A percentile compares a stretch with the other conserved stretches of the same genome.
phyloP scores from a whole-genome alignment of 2,113 vertebrate species.

The Laticauda laticaudata region DNA sequence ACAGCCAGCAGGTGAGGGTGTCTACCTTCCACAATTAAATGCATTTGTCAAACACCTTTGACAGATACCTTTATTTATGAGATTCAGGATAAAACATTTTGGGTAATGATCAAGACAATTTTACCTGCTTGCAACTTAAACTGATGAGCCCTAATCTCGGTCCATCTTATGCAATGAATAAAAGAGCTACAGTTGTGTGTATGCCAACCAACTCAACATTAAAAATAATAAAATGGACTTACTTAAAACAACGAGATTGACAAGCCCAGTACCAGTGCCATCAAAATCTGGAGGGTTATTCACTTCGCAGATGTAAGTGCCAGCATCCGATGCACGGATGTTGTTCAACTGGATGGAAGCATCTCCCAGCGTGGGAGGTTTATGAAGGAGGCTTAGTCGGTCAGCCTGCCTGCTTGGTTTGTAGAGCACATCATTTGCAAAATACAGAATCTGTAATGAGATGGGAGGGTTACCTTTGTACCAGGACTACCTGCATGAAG shows the following conservation, averaged over 20 bases:
- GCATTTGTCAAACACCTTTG: not conserved
- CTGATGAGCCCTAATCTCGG: not conserved
- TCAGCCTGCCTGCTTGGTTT: constrained; percentile 60
- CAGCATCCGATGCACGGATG: constrained; percentile 62
- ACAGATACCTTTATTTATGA: not conserved
- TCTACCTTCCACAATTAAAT: not conserved
- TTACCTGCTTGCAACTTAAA: not conserved
- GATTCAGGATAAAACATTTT: not conserved
- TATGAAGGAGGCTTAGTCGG: constrained; percentile 62
- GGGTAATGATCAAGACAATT: not conserved
- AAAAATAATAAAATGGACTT: not conserved
- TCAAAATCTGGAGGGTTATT: constrained; percentile 74
- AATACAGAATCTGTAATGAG: constrained; percentile 69
- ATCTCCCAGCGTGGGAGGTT: constrained; percentile 63
- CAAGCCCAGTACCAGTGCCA: constrained; percentile 62
- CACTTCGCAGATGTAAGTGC: constrained; percentile 72
- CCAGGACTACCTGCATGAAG: not conserved
- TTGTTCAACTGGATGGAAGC: constrained; percentile 65
- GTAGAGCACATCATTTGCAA: constrained; percentile 63
- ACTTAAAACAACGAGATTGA: constrained; percentile 70
- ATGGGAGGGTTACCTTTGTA: not conserved
- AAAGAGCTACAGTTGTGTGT: not conserved
- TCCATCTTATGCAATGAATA: not conserved
- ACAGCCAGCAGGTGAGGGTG: not conserved
- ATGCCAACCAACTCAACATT: not conserved